Evolutionary conservation across 1,140 invertebrate genomes (phyloP).

Genomic region (Bemisia tabaci): DNA sequence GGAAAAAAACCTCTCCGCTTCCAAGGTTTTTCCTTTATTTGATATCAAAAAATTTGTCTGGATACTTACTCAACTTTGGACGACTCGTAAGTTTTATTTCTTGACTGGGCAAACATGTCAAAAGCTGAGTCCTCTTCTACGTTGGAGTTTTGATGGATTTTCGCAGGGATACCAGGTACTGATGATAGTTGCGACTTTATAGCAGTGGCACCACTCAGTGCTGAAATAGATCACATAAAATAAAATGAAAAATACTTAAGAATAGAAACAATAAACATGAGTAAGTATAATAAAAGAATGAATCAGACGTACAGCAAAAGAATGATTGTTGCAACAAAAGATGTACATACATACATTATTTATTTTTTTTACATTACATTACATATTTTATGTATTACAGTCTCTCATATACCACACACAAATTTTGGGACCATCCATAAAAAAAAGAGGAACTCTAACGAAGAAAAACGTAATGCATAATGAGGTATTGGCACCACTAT

Average conservation of each 20-base stretch:
- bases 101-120: conserved; percentile 82
- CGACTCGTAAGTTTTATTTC: conserved; percentile 56
- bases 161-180: background rate
- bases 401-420: no score
- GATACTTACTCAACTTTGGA: conserved; percentile 46
- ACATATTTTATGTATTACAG: no score
- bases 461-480: no score
- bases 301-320: background rate
- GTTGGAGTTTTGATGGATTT: background rate
- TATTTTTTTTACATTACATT: background rate
- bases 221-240: background rate
- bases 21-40: no score
- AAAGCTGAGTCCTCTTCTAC: conserved; percentile 47
- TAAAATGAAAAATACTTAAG: background rate
- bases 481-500: no score
- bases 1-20: no score
- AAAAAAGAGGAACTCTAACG: no score
- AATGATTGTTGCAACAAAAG: background rate
- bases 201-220: conserved; percentile 20
- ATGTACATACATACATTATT: background rate
- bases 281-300: no score
- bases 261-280: no score
- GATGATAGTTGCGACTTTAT: conserved; percentile 22
- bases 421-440: no score
- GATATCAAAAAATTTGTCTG: no score